phyloP scores from a whole-genome alignment of 2,888 invertebrate genomes.

The Stegophylla sp. region DNA sequence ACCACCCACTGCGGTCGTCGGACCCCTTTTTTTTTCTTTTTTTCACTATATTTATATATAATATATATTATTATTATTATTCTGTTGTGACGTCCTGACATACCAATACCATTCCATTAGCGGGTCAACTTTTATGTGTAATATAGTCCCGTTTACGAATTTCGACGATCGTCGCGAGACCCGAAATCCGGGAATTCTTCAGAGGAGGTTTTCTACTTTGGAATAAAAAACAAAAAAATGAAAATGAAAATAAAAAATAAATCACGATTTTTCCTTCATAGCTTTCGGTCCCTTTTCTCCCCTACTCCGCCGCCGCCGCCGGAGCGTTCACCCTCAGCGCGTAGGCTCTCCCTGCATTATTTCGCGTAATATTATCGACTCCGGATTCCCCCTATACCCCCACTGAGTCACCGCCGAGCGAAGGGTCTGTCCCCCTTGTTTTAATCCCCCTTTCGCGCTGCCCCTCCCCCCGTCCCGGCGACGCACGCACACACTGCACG shows the following conservation, averaged over 20 bases:
- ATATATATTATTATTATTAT: no score
- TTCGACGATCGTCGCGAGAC: background rate
- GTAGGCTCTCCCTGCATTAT: constrained; percentile 51
- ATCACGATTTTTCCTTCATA: constrained; percentile 19
- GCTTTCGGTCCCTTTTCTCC: constrained; percentile 46
- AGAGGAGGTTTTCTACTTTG: background rate
- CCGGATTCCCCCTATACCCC: constrained; percentile 56
- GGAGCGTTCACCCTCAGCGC: no score
- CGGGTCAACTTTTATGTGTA: background rate
- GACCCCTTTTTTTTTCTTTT: no score
- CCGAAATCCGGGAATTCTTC: background rate
- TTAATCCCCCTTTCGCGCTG: constrained; percentile 57
- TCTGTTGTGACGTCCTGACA: background rate
- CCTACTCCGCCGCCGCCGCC: no score
- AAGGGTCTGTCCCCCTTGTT: constrained; percentile 58
- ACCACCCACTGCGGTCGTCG: constrained; percentile 14
- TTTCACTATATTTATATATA: no score
- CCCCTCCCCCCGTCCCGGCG: constrained; percentile 40
- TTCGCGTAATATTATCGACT: constrained; percentile 54
- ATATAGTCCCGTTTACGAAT: background rate
- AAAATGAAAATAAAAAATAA: constrained; percentile 6
- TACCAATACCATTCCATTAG: background rate
- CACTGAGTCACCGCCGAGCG: constrained; percentile 53
- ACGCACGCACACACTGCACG: background rate
- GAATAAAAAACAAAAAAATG: background rate